A percentile compares a stretch with the other conserved stretches of the same genome.
These are phyloP conservation scores for Sylvia atricapilla DNA, from an alignment of 2,113 vertebrate genomes.

Conservation along the genomic window DNA sequence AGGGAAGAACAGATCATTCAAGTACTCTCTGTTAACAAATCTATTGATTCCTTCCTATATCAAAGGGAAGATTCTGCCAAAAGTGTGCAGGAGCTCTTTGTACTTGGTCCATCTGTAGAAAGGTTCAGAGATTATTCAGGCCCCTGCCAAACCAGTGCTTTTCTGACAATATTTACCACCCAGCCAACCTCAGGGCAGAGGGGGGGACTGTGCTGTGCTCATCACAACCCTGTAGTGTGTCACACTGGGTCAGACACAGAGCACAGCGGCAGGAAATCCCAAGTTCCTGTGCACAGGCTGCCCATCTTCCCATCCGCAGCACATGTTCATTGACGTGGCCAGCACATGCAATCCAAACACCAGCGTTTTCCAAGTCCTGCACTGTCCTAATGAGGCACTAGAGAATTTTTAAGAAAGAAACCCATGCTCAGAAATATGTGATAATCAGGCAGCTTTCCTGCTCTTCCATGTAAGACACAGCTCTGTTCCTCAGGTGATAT, in stretches of 20 bases:
- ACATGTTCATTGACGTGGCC: fast-evolving
- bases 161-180: not conserved
- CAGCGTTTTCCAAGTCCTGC: not conserved
- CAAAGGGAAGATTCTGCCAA: not conserved
- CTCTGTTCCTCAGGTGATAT: not conserved
- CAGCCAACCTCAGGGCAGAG: not conserved
- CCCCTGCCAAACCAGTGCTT: not conserved
- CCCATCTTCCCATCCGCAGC: not conserved
- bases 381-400: not conserved
- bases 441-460: not conserved
- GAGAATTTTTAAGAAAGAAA: not conserved
- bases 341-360: not conserved
- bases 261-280: not conserved
- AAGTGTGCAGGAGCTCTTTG: not conserved
- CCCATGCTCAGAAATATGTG: not conserved
- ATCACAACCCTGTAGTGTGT: not conserved
- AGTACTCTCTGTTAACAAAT: not conserved
- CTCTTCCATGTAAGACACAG: not conserved
- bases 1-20: not conserved
- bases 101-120: not conserved
- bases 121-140: not conserved
- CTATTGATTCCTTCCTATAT: not conserved
- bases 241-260: not conserved
- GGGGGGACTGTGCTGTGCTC: not conserved
- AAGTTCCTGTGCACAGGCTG: not conserved